Conservation (phyloP, 2,888 invertebrate species). For the Microctonus brassicae region DNA sequence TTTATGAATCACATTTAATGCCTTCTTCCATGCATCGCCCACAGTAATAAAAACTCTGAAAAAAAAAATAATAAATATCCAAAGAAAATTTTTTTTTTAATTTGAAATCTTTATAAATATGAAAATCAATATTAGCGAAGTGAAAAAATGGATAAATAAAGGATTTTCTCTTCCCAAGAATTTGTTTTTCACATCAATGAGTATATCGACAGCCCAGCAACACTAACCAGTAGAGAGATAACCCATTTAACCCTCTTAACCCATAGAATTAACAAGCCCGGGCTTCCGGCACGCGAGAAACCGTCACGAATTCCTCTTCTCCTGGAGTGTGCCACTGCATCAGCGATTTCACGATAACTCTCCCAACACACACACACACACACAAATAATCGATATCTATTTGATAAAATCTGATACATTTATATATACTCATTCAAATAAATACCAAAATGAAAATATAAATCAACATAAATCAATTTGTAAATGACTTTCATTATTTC, state of each 20-base stretch:
- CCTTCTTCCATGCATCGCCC: too few relatives aligned
- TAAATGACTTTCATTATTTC: background rate
- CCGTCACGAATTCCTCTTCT: slow-evolving; percentile 35
- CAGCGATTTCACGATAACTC: slow-evolving; percentile 23
- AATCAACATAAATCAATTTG: background rate
- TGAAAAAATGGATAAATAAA: background rate
- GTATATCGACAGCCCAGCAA: slow-evolving; percentile 35
- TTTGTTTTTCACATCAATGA: slow-evolving; percentile 15
- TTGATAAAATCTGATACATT: background rate
- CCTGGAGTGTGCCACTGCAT: slow-evolving; percentile 31
- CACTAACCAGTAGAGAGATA: slow-evolving; percentile 35
- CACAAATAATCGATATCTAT: background rate
- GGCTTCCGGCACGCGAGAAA: slow-evolving; percentile 45
- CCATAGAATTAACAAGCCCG: slow-evolving; percentile 44
- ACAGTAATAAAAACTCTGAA: too few relatives aligned
- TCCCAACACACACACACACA: background rate
- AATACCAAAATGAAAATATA: background rate
- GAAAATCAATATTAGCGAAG: background rate
- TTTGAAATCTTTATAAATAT: background rate
- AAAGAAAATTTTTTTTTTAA: background rate
- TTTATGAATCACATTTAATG: slow-evolving; percentile 4
- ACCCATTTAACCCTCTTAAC: slow-evolving; percentile 46
- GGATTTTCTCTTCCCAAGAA: slow-evolving; percentile 15
- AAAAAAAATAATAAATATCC: background rate
- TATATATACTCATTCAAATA: too few relatives aligned